Percentiles rank a stretch among this genome's conserved stretches.
Evolutionary conservation across 2,113 vertebrate genomes (phyloP).

Genomic region (Micromys minutus): DNA sequence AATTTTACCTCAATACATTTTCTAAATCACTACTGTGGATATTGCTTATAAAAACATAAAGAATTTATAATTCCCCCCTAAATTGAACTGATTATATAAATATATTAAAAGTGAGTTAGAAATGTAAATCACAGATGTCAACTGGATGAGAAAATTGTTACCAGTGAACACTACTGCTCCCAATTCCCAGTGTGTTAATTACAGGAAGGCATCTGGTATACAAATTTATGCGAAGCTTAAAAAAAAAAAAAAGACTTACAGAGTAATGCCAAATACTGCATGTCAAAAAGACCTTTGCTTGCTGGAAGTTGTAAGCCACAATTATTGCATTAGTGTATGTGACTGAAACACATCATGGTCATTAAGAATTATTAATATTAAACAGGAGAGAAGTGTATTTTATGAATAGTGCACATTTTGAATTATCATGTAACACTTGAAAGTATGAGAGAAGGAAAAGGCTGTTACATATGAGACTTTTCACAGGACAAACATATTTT

Average conservation of each 20-base stretch:
- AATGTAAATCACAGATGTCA: conserved; percentile 89
- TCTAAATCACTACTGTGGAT: conserved; percentile 78
- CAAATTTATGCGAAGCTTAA: conserved; percentile 88
- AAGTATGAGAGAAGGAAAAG: neutral
- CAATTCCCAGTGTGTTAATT: conserved; percentile 88
- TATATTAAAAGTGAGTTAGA: conserved; percentile 86
- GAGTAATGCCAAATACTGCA: conserved; percentile 82
- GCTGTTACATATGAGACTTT: neutral
- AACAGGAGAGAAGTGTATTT: neutral
- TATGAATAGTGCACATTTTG: neutral
- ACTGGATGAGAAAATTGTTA: conserved; percentile 88
- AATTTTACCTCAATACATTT: conserved; percentile 79
- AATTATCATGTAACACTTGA: neutral
- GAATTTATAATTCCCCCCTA: conserved; percentile 82
- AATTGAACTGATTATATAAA: conserved; percentile 89
- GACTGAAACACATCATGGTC: conserved; percentile 69
- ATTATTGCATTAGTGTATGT: conserved; percentile 52
- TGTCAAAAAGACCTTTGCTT: conserved; percentile 80
- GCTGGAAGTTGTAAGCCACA: conserved; percentile 78
- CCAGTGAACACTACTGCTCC: conserved; percentile 85
- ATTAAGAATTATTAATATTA: conserved; percentile 46
- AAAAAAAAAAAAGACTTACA: conserved; percentile 76
- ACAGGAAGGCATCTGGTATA: conserved; percentile 88
- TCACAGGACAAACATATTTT: neutral
- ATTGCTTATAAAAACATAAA: conserved; percentile 80